Base-by-base conservation (phyloP, 2,888 invertebrate species). In the Plemyria rubiginata region DNA sequence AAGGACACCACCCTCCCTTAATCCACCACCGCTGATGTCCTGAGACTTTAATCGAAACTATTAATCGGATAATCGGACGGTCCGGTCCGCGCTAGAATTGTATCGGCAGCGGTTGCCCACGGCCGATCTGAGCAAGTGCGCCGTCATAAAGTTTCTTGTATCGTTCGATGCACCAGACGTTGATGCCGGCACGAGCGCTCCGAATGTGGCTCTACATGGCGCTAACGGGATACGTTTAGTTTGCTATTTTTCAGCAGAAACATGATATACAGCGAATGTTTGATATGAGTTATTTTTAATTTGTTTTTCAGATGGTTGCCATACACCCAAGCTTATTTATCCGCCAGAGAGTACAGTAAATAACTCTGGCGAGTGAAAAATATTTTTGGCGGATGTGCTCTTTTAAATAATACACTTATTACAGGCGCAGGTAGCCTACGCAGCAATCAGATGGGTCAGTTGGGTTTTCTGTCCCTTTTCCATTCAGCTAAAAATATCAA, bases 141-240 rank as follows among this genome's bases (percentile, higher is more conserved):
- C 86, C 86, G 84, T 90, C 92, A 90, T 92, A 92, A 91, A 92
- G 91, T 92, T 92, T 92, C 90, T 92, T 91, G 91, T 92, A 92
- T 92, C 91, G 92, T 92, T 90, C 92, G 91, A 92, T 92, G 91
- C 92, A 91, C 91, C 91, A 90, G 88, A 90, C 91, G 86, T 85
- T 89, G 90, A 88, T 89, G 90, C 86, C 86, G 79, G 81, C 78
- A 74, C 73, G 81, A 71, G 65, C 72, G 84, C 60, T 74, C 45
- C 57, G 82, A 78, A 84, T 67, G 86, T 78, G 71, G 87, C 92
- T 92, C 92, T 85, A 90, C 91, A 75, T 13, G 54, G 62, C 50
- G 45, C 49, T 57, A 11, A 2, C 15, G 15, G 7, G n/a, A 8
- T 38, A 38, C 4, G 4, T 15, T 60, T 54, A 32, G n/a, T 54